Conservation (phyloP, 2,888 invertebrate species). For the Plebejus argus region DNA sequence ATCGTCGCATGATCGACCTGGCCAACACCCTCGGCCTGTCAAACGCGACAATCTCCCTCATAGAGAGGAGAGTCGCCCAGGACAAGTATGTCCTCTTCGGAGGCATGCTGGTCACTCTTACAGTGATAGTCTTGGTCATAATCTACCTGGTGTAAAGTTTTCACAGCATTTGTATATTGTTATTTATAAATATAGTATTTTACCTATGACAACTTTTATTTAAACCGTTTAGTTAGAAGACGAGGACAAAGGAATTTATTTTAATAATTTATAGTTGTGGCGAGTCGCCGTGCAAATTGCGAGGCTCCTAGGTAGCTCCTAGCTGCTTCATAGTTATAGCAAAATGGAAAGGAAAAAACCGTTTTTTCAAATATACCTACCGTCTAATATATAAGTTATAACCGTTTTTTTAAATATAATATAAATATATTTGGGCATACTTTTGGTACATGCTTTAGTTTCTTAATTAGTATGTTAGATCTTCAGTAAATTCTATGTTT, state of each 20-base stretch:
- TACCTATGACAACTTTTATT: background rate
- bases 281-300: too few relatives aligned
- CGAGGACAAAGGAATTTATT: background rate
- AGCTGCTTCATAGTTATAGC: too few relatives aligned
- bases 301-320: too few relatives aligned
- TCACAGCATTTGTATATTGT: conserved; percentile 14
- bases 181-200: conserved; percentile 26
- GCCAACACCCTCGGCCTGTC: conserved; percentile 96
- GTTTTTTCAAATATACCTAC: too few relatives aligned
- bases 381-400: too few relatives aligned
- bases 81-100: conserved; percentile 94
- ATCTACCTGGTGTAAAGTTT: conserved; percentile 79
- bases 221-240: background rate
- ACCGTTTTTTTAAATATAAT: too few relatives aligned
- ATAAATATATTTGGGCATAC: too few relatives aligned
- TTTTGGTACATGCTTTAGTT: too few relatives aligned
- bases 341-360: too few relatives aligned
- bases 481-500: too few relatives aligned
- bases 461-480: too few relatives aligned
- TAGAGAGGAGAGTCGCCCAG: conserved; percentile 92
- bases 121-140: conserved; percentile 90
- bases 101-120: conserved; percentile 91
- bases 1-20: conserved; percentile 91
- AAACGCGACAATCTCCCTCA: conserved; percentile 96
- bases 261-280: background rate